A percentile compares a stretch with the other conserved stretches of the same genome.
Evolutionary conservation across 1,140 invertebrate genomes (phyloP).

Genomic region (Thalassaphorura encarpata): DNA sequence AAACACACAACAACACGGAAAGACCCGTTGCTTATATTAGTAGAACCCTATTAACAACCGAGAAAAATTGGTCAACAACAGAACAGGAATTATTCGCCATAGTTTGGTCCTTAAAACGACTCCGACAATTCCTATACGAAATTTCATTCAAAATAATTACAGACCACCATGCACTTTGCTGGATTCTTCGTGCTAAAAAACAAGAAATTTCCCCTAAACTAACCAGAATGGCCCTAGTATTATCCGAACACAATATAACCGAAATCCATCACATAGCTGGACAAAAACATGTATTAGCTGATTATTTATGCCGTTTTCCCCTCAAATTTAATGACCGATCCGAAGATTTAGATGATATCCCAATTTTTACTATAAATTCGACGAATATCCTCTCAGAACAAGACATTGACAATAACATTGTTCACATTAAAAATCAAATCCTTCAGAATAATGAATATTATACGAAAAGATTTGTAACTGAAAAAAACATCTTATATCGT

Average conservation of each 20-base stretch:
- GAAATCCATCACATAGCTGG: neutral
- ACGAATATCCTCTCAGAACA: no score
- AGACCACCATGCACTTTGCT: conserved; percentile 7
- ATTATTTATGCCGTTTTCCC: neutral
- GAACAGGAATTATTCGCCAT: conserved; percentile 8
- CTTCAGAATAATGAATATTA: no score
- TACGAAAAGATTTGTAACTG: no score
- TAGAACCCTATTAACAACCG: neutral
- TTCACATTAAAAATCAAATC: no score
- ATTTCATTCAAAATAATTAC: neutral
- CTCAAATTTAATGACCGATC: no score
- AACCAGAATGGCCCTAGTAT: neutral
- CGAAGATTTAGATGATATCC: no score
- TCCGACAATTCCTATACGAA: conserved; percentile 4
- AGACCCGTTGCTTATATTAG: conserved; percentile 7
- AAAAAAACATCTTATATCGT: no score
- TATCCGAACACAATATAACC: neutral
- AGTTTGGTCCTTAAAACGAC: neutral
- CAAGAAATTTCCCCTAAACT: conserved; percentile 4
- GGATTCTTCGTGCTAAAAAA: neutral
- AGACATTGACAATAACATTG: no score
- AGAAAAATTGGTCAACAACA: conserved; percentile 3
- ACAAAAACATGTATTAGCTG: neutral
- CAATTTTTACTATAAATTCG: no score
- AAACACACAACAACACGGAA: conserved; percentile 3